Base-by-base conservation (phyloP, 2,888 invertebrate genomes). In the Hololepta plana region DNA sequence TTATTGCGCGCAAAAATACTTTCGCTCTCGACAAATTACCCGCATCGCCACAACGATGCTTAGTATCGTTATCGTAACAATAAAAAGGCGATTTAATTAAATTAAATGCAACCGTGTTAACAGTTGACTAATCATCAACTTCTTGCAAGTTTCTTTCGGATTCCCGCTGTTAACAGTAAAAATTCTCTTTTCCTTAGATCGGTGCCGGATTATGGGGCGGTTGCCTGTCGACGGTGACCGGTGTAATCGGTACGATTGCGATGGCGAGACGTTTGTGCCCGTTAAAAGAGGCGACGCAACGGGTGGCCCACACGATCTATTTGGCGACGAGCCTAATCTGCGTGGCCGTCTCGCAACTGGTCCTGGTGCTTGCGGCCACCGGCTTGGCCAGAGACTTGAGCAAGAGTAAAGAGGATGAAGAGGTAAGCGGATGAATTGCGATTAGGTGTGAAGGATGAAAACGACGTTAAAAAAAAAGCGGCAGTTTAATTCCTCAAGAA, bases 181-280 rank as follows among this genome's bases (percentile, higher is more conserved):
- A 26, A 20, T 26, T 30, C 3, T 28, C 12, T 25, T 20, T 14
- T 17, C 48, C 47, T 17, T 38, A 54, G 53, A 37, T 49, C 30
- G 72, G 72, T 12, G 71, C 69, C 2, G 72, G 72, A 3, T 55
- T 72, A 28, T 73, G 73, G 73, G 67, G 71, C 23, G 72, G 73
- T 11, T 62, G 67, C 33, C 55, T 68, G 20, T 66, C 70, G 6
- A 61, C 72, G 9, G 62, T 64, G 4, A 62, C 71, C 1, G 72
- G 72, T 2, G 55, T 59, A 1, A 55, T 69, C 4, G 73, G 72
- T 3, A 62, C 71, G 25, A 53, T 72, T 5, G 69, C 72, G 34
- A 62, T 64, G 24, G 62, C 67, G 37, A 62, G 60, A 36, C 62
- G 62, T 38, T 64, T 65, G 45, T 67, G 54, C 31, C 52, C 51